Evolutionary conservation across 2,888 invertebrate species (phyloP), one percentile per base, ranked within the genome.

Genomic region (Orchestes rusci): DNA sequence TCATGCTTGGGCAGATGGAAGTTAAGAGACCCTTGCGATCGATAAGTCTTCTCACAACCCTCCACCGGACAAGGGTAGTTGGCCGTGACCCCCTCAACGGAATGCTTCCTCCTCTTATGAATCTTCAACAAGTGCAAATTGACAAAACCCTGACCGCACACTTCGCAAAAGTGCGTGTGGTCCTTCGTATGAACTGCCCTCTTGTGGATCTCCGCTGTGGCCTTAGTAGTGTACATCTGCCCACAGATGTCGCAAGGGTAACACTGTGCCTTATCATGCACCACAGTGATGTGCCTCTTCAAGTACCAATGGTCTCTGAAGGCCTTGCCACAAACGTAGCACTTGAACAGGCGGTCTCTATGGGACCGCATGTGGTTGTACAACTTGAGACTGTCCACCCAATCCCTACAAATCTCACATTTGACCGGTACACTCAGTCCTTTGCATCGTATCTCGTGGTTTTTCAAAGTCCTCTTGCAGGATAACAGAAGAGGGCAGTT

Each of bases 91-190:
- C 40, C 32, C 10, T 31, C 31, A 30, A 18, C 39, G 2, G 16
- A 18, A 12, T 40, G 40, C 12, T 20, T 23, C 67, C 0, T 73
- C 70, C 61, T 70, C 70, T 20, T 20, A 39, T 54, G 53, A 18
- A 32, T 43, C n/a, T 39, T 46, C 17, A 53, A 33, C 4, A 45
- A 42, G 8, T 40, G 38, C 23, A 42, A 16, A 10, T 7, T 35
- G 12, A 49, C 20, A 27, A 49, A 48, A 8, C 31, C 43, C 19
- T 53, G 50, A 1, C 51, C 54, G 28, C 56, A 56, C 15, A 51
- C 35, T 7, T 52, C 43, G 32, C 56, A 56, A 23, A 47, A 39
- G 15, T 31, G 17, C 5, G 15, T 36, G 16, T 40, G 33, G 4
- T 48, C 41, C 16, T 45, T 47, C 8, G 45, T 32, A 28, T 53